phyloP scores from a whole-genome alignment of 2,888 invertebrate genomes.

The Chalcis sispes region DNA sequence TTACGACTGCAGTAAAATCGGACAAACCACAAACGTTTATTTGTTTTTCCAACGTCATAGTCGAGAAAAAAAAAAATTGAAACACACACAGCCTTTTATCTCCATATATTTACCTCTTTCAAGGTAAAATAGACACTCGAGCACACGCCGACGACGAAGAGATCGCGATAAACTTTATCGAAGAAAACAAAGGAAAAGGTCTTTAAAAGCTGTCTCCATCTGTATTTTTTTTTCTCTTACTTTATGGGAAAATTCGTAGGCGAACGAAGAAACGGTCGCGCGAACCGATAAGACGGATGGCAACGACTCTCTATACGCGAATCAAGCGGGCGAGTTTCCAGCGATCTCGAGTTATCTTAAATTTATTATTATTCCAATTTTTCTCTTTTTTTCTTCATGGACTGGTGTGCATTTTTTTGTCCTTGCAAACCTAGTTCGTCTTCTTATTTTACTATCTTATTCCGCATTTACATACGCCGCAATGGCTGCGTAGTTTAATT shows the following conservation, averaged over 20 bases:
- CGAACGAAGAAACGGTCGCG: background rate
- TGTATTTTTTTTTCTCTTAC: slow-evolving; percentile 32
- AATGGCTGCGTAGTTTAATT: background rate
- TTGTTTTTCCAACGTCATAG: no score
- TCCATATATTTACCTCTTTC: no score
- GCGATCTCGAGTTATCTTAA: slow-evolving; percentile 34
- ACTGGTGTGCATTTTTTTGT: background rate
- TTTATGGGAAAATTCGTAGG: background rate
- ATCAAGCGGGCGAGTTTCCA: slow-evolving; percentile 32
- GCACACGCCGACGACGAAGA: background rate
- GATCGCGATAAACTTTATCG: slow-evolving; percentile 43
- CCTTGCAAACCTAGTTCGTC: background rate
- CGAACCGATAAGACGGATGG: background rate
- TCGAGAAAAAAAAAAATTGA: slow-evolving; percentile 1
- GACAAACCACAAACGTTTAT: no score
- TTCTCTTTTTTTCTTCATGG: background rate
- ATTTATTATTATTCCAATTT: slow-evolving; percentile 43
- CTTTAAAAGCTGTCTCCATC: no score
- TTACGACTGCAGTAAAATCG: no score
- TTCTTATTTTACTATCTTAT: background rate
- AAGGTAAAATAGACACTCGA: no score
- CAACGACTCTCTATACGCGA: no score
- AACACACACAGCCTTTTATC: slow-evolving; percentile 43
- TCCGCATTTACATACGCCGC: background rate
- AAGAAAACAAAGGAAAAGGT: slow-evolving; percentile 29